These are phyloP conservation scores for Halcyon senegalensis DNA, from an alignment of 2,113 vertebrate species.

Conservation along the genomic window DNA sequence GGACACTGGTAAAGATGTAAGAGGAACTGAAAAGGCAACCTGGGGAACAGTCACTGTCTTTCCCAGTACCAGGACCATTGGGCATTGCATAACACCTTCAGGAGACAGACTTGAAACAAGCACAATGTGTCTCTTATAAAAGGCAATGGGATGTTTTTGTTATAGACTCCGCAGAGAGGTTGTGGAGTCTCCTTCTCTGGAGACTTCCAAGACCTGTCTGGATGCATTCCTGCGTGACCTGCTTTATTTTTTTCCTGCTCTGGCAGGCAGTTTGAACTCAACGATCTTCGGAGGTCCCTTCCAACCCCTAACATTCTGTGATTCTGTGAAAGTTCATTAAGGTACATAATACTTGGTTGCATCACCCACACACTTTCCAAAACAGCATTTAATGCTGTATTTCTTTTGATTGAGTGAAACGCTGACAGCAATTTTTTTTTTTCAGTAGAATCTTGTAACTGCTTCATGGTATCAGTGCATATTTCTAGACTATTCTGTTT, in stretches of 20 bases:
- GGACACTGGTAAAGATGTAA: not conserved
- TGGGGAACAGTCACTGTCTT: not conserved
- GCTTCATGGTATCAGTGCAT: not conserved
- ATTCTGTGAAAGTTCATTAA: not conserved
- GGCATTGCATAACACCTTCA: not conserved
- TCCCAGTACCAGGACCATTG: not conserved
- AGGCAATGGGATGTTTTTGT: not conserved
- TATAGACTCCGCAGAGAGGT: not conserved
- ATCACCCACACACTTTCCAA: constrained; percentile 57
- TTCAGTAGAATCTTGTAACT: constrained; percentile 18
- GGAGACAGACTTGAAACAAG: not conserved
- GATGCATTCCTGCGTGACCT: no score
- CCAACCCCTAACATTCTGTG: no score
- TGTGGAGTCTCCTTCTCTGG: no score
- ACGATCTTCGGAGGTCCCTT: no score
- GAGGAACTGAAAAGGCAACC: not conserved
- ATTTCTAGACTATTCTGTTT: constrained; percentile 18
- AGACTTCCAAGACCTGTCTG: no score
- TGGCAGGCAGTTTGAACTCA: no score
- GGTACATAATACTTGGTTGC: not conserved
- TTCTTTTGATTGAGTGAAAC: constrained; percentile 44
- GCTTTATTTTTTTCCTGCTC: no score
- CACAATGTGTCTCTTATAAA: not conserved
- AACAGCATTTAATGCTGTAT: constrained; percentile 25
- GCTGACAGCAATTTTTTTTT: constrained; percentile 7